These are phyloP conservation scores for Whitmania pigra DNA, from an alignment of 1,140 invertebrate genomes.

Conservation along the genomic window DNA sequence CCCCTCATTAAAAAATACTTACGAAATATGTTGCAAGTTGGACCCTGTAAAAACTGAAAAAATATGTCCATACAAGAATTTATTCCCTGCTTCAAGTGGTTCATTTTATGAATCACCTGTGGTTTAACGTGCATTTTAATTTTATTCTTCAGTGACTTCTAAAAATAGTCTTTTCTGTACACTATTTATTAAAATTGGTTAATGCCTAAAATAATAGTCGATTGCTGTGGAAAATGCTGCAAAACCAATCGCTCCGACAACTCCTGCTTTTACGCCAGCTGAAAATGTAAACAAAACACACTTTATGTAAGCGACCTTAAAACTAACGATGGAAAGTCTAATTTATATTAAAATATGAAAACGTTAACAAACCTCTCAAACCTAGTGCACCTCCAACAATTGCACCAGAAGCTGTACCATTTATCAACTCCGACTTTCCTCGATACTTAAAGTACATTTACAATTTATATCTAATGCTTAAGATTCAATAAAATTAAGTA, in stretches of 20 bases:
- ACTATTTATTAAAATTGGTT: neutral
- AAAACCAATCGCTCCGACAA: conserved; percentile 80
- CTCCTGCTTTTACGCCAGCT: conserved; percentile 79
- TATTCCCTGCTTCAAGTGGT: too few species aligned
- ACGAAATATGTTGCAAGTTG: too few species aligned
- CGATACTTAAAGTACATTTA: conserved; percentile 53
- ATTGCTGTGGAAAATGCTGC: conserved; percentile 83
- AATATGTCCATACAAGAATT: too few species aligned
- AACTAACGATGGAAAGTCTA: too few species aligned
- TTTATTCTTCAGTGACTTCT: too few species aligned
- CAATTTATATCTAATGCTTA: conserved; percentile 3
- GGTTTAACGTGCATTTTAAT: too few species aligned
- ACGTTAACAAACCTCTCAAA: conserved; percentile 56
- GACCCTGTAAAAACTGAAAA: too few species aligned
- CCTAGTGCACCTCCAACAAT: conserved; percentile 89
- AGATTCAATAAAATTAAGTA: neutral
- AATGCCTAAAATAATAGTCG: conserved; percentile 76
- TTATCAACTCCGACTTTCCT: conserved; percentile 87
- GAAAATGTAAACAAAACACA: conserved; percentile 37
- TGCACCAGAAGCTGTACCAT: conserved; percentile 83
- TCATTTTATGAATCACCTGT: too few species aligned
- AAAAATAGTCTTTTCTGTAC: too few species aligned
- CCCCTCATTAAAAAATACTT: too few species aligned
- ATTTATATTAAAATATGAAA: too few species aligned
- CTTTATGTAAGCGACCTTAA: neutral